phyloP scores from a whole-genome alignment of 2,888 invertebrate species.

The Hedychridium roseum region DNA sequence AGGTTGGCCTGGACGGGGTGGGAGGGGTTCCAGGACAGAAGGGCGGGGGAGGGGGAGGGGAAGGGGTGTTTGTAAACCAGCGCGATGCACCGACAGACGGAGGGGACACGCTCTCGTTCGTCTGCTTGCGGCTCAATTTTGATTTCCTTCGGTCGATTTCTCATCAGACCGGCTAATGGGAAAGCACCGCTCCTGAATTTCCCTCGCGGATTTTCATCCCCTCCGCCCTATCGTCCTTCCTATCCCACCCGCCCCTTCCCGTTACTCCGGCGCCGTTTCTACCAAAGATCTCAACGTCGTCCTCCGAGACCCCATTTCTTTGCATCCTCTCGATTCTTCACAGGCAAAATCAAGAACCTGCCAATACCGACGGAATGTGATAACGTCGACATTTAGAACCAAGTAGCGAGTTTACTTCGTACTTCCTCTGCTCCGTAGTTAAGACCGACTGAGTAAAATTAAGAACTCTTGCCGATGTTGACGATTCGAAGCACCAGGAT shows the following conservation, averaged over 20 bases:
- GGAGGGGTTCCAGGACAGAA: not conserved
- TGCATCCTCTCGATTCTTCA: no score
- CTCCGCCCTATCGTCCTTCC: constrained; percentile 3
- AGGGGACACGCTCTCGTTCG: not conserved
- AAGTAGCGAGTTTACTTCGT: no score
- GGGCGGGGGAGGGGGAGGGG: not conserved
- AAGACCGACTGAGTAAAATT: no score
- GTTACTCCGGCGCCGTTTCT: constrained; percentile 6
- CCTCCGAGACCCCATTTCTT: no score
- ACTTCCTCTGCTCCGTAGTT: no score
- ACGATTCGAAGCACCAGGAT: no score
- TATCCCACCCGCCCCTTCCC: constrained; percentile 2
- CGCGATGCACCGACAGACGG: not conserved
- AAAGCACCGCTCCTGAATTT: constrained; percentile 28
- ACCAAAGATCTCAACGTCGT: no score
- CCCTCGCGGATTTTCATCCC: constrained; percentile 26
- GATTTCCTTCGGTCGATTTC: constrained; percentile 41
- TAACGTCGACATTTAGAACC: no score
- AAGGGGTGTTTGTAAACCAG: not conserved
- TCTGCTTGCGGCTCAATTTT: constrained; percentile 23
- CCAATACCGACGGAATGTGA: no score
- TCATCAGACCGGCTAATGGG: constrained; percentile 41
- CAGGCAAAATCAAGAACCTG: no score
- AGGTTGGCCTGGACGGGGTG: no score
- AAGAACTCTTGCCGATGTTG: no score